Conservation (phyloP, 2,888 invertebrate species). For the Hesperia comma region DNA sequence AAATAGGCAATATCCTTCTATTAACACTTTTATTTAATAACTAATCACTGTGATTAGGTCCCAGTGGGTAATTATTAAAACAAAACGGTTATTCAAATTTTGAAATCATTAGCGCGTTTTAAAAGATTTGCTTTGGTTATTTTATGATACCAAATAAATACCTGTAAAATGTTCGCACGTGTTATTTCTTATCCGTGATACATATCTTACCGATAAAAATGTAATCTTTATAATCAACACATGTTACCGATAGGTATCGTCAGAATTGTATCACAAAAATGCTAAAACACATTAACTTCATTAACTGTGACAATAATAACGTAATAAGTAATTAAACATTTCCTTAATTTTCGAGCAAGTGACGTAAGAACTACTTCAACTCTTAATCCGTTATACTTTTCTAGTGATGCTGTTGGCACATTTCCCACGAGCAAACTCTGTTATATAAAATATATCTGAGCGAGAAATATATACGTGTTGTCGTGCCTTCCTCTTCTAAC, state of each 20-base stretch:
- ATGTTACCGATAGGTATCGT: conserved; percentile 1
- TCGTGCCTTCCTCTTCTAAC: conserved; percentile 16
- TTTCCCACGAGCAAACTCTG: conserved; percentile 63
- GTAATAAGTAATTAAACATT: conserved; percentile 5
- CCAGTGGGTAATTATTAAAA: no score
- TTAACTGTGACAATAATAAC: neutral
- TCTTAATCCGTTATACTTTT: conserved; percentile 45
- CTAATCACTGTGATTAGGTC: no score
- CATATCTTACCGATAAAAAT: conserved; percentile 19
- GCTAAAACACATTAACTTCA: neutral
- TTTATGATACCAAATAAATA: conserved; percentile 3
- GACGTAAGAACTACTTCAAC: conserved; percentile 16
- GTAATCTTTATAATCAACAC: neutral
- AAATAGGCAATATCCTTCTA: no score
- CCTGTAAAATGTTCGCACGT: conserved; percentile 3
- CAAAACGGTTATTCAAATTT: no score
- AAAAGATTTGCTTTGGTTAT: no score
- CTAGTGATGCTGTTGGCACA: conserved; percentile 59
- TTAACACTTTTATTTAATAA: no score
- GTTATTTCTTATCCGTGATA: neutral
- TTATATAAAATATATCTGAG: conserved; percentile 48
- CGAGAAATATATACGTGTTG: conserved; percentile 31
- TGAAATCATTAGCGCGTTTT: no score
- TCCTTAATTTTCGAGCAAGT: conserved; percentile 16
- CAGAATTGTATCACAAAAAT: neutral